A percentile compares a stretch with the other conserved stretches of the same genome.
Evolutionary conservation across 2,888 invertebrate species (phyloP).

Genomic region (Sphinx pinastri): DNA sequence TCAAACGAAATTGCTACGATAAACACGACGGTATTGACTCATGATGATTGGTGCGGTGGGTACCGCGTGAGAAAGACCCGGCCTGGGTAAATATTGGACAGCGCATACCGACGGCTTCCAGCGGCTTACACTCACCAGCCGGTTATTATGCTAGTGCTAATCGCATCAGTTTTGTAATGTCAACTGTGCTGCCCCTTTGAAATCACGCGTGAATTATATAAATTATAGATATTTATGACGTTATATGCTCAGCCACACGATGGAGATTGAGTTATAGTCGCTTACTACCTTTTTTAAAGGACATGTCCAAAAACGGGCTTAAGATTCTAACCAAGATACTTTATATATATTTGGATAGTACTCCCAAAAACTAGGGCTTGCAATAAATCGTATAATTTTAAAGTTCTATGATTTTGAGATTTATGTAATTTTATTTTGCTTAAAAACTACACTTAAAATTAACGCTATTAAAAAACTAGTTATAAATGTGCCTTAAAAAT

Average conservation of each 20-base stretch:
- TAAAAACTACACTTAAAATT: no score
- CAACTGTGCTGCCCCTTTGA: constrained; percentile 35
- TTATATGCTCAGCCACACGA: not conserved
- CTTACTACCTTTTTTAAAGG: no score
- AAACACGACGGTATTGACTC: constrained; percentile 69
- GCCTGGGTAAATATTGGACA: constrained; percentile 70
- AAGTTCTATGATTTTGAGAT: no score
- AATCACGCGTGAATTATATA: not conserved
- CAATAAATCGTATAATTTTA: no score
- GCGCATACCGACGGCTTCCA: constrained; percentile 46
- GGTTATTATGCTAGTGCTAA: constrained; percentile 27
- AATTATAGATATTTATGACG: not conserved
- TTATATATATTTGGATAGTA: no score
- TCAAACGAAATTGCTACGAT: constrained; percentile 59
- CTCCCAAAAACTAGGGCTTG: no score
- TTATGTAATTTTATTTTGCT: no score
- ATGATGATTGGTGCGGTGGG: constrained; percentile 60
- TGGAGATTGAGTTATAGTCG: no score
- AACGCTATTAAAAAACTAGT: no score
- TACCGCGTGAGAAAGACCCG: constrained; percentile 68
- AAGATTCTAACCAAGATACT: no score
- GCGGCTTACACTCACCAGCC: constrained; percentile 29
- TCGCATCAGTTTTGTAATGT: constrained; percentile 26
- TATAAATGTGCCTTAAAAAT: no score
- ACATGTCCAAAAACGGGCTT: no score